These are phyloP conservation scores for Agrochola lota DNA, from an alignment of 2,888 invertebrate species.

Conservation along the genomic window DNA sequence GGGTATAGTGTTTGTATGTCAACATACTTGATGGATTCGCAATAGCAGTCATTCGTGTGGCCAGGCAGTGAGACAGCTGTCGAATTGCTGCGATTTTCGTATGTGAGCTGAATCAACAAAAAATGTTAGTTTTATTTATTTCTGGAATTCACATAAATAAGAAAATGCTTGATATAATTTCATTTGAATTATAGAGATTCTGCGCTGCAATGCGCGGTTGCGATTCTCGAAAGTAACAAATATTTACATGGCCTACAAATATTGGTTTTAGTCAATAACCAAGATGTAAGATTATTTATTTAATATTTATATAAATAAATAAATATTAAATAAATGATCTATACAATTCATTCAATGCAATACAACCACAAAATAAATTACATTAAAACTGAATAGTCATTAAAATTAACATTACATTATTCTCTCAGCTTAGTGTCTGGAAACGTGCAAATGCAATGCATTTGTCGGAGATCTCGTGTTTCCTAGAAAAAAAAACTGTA, in stretches of 20 bases:
- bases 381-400: no score
- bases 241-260: no score
- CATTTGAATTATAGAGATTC: not conserved
- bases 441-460: no score
- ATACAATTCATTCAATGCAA: no score
- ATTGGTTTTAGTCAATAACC: not conserved
- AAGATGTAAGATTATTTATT: not conserved
- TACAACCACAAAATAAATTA: no score
- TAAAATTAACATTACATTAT: no score
- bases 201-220: not conserved
- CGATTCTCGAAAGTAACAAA: not conserved
- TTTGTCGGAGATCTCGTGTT: no score
- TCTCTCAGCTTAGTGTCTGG: no score
- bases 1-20: not conserved
- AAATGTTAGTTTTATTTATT: not conserved
- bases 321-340: no score
- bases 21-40: not conserved
- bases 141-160: not conserved
- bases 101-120: not conserved
- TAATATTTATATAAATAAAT: no score
- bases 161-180: no score
- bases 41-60: slow-evolving; percentile 27
- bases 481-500: no score
- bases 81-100: not conserved
- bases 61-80: not conserved